Evolutionary conservation across 2,888 invertebrate genomes (phyloP), one percentile per base, ranked within the genome.

Genomic region (Phymatocera aterrima): DNA sequence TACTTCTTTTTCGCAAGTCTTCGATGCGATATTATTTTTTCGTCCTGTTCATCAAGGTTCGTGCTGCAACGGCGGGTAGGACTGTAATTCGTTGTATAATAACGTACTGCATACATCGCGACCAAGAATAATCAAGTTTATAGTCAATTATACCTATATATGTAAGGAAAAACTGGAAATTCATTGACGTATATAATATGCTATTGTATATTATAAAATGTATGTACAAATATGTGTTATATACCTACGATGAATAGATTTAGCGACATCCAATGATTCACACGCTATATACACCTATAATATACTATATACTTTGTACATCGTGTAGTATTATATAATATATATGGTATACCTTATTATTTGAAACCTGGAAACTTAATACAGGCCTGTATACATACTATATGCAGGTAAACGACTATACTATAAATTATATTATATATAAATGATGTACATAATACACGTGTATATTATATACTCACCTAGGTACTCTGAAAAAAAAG

Each of bases 141-240:
- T 54, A 72, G 72, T 72, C 72, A 72, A 72, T 72, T 72, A 72
- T n/a, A n/a, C n/a, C n/a, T n/a, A n/a, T n/a, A n/a, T n/a, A n/a
- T 28, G 28, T 28, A 57, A 24, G 1, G 28, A 28, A 28, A 24
- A 12, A 21, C n/a, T n/a, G n/a, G n/a, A n/a, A n/a, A n/a, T n/a
- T n/a, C n/a, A n/a, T n/a, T n/a, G n/a, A n/a, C n/a, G n/a, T 15
- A 31, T 31, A 31, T 24, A 34, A 15, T 8, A 61, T 64, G 37
- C 34, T 18, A 5, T 15, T 64, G 37, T 64, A 37, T 64, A 64
- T 37, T 37, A 37, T 37, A 37, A 64, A 64, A n/a, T n/a, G n/a
- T n/a, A 64, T 64, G 37, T 64, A 64, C 64, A 64, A 37, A 64
- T 51, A n/a, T 15, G n/a, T n/a, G n/a, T n/a, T n/a, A n/a, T n/a